Evolutionary conservation across 2,888 invertebrate species (phyloP), one percentile per base, ranked within the genome.

Genomic region (Tiliacea citrago): DNA sequence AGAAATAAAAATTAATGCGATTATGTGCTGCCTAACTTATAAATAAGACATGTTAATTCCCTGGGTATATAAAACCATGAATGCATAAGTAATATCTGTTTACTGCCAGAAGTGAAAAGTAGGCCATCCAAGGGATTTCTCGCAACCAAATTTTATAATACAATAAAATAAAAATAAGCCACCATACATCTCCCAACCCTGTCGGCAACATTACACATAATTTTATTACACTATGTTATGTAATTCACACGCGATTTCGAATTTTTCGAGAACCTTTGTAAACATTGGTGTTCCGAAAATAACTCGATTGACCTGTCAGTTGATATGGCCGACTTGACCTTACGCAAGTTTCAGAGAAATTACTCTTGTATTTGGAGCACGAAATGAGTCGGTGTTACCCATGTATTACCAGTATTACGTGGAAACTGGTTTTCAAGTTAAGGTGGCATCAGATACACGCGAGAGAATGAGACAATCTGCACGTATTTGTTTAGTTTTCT

Each of bases 311-410:
- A 88, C 77, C 79, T 62, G 84, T 83, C 77, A 79, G 78, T 69
- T 78, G 60, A 72, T 67, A 81, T 72, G 85, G 75, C 78, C 79
- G 75, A 82, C 65, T 65, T 87, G 87, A 85, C 82, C 83, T 88
- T 88, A 81, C 79, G 83, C 81, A 87, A 88, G 60, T 85, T 86
- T 79, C 83, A 88, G 87, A 75, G 82, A 86, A 86, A 88, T 83
- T 75, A 79, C 77, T 80, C 78, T 77, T 69, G 79, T 80, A 88
- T 85, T 79, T 88, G 75, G 89, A 86, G 82, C 84, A 79, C 69
- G 72, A 69, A 35, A 24, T 51, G 69, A 57, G 55, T 76, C 66
- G 69, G 68, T 71, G 47, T 83, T 83, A 68, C 60, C 60, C n/a
- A 66, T 66, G 66, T 66, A 39, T 66, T 66, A 66, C 57, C 65